Conservation (phyloP, 2,113 vertebrate genomes). For the Brachyhypopomus gauderio region DNA sequence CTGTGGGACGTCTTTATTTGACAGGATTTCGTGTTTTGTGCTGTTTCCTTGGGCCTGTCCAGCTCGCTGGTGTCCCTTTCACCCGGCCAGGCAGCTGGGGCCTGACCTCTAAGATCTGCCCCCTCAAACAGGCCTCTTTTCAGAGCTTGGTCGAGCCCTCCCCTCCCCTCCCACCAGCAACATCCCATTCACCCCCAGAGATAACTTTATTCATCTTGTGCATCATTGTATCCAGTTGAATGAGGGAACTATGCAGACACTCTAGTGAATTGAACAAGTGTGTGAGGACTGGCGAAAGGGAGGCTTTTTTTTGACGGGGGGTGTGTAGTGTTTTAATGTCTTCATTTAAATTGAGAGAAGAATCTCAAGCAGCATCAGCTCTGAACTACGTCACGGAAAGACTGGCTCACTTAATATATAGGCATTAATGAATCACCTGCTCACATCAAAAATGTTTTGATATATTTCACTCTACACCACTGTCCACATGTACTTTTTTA, state of each 20-base stretch:
- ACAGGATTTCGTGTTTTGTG: constrained; percentile 78
- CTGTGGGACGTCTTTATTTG: constrained; percentile 79
- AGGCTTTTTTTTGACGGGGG: constrained; percentile 38
- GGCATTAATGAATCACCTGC: neutral
- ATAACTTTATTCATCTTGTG: constrained; percentile 99
- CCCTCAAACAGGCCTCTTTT: constrained; percentile 88
- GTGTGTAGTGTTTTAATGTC: constrained; percentile 88
- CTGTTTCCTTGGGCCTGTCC: constrained; percentile 88
- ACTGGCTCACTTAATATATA: neutral
- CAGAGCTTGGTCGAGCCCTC: constrained; percentile 83
- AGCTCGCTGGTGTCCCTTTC: constrained; percentile 90
- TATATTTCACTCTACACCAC: too few relatives aligned
- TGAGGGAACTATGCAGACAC: constrained; percentile 86
- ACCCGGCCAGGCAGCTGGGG: constrained; percentile 93
- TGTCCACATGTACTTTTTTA: too few relatives aligned
- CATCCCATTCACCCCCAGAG: constrained; percentile 92
- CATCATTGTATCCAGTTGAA: constrained; percentile 99
- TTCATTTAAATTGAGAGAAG: constrained; percentile 65
- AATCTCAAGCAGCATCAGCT: constrained; percentile 25
- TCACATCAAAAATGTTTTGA: neutral
- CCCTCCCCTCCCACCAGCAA: constrained; percentile 94
- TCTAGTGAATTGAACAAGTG: constrained; percentile 84
- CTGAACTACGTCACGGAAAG: neutral
- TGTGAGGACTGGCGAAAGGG: constrained; percentile 62
- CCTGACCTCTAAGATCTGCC: constrained; percentile 91